Evolutionary conservation across 1,140 invertebrate genomes (phyloP), one percentile per base, ranked within the genome.

Genomic region (Rhagoletis zephyria): DNA sequence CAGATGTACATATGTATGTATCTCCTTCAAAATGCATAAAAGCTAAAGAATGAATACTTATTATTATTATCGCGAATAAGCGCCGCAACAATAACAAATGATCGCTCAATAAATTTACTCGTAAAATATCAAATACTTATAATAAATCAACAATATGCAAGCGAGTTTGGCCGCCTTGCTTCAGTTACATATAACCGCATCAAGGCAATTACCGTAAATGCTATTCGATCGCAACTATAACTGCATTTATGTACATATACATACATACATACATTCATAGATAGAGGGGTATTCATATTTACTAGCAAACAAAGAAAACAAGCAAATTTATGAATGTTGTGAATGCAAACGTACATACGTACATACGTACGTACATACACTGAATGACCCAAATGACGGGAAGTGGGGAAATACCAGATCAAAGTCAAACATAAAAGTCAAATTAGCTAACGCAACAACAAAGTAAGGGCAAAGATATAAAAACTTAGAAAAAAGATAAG

Each of bases 351-450:
- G n/a, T n/a, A n/a, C 61, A 63, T 3, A 14, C 16, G 61, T 63
- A 63, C 16, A 14, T 67, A 3, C 2, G 19, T 67, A 30, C 3
- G 7, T 56, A 10, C 51, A 56, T 0, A 2, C 2, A 30, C 30
- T 74, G 4, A 4, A 51, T 81, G 45, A 45, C 19, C 4, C 64
- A 81, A 81, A 19, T 30, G 74, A 30, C 48, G 16, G 74, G 74
- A 81, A 59, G n/a, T 81, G 48, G 48, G 0, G 51, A 81, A 81
- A 81, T 81, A 81, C 74, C 48, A 81, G 74, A 48, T 81, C 74
- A 56, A 81, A 81, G 74, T 30, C 74, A 81, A 81, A 81, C 9
- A 56, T n/a, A 81, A 81, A 81, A 81, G 16, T 16, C 48, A 81
- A 16, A 9, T 4, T 51, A 48, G 48, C 45, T 48, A 74, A 74